Evolutionary conservation across 2,797 vertebrate genomes (phyloP).

Genomic region (Poecilia wingei): DNA sequence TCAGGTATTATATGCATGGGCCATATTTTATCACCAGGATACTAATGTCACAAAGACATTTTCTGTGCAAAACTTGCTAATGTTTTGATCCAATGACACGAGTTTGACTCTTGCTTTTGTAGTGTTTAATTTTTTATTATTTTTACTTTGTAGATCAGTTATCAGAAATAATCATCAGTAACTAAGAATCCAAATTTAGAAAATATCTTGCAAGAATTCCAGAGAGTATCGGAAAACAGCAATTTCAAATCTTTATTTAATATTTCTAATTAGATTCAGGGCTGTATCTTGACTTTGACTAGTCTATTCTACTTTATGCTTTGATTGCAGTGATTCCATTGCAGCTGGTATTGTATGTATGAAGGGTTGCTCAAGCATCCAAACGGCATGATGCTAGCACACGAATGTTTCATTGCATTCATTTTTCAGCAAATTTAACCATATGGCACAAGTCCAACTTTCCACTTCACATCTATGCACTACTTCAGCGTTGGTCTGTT

Average conservation of each 20-base stretch:
- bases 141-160: not conserved
- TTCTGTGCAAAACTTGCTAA: not conserved
- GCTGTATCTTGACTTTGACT: not conserved
- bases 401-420: not conserved
- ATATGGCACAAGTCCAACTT: not conserved
- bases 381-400: not conserved
- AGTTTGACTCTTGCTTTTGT: not conserved
- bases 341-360: not conserved
- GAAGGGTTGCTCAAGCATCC: not conserved
- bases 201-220: not conserved
- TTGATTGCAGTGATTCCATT: not conserved
- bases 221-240: not conserved
- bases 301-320: not conserved
- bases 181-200: slow-evolving; percentile 10
- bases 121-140: no score
- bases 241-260: not conserved
- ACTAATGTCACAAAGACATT: not conserved
- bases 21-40: not conserved
- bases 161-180: not conserved
- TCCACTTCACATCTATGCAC: not conserved
- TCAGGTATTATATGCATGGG: not conserved
- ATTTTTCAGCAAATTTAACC: not conserved
- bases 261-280: not conserved
- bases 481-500: not conserved
- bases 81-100: not conserved